Percentiles rank a stretch among this genome's conserved stretches.
phyloP scores from a whole-genome alignment of 2,797 vertebrate genomes.

The Pterois miles region DNA sequence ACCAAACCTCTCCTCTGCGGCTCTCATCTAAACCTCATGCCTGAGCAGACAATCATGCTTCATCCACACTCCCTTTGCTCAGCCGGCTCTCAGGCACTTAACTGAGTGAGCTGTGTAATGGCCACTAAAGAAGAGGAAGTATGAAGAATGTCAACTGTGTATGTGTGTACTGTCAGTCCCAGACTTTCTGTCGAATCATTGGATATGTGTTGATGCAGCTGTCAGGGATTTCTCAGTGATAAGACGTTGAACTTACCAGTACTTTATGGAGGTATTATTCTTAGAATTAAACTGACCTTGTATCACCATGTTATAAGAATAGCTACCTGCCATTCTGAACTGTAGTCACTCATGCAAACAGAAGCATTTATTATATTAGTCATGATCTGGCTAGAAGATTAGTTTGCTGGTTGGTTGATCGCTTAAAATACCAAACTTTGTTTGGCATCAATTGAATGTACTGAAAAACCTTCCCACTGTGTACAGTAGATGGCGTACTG shows the following conservation, averaged over 20 bases:
- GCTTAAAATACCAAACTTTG: constrained; percentile 41
- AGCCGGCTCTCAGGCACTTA: constrained; percentile 23
- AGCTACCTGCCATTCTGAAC: constrained; percentile 6
- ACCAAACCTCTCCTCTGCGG: constrained; percentile 62
- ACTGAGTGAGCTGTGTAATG: constrained; percentile 26
- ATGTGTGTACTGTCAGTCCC: not conserved
- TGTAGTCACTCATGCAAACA: constrained; percentile 18
- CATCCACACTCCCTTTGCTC: constrained; percentile 31
- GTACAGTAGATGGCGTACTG: constrained; percentile 46
- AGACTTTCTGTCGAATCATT: not conserved
- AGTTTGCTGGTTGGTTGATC: constrained; percentile 14
- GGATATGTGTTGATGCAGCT: constrained; percentile 13
- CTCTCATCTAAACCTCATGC: constrained; percentile 50
- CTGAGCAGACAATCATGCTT: constrained; percentile 68
- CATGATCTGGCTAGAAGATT: constrained; percentile 12
- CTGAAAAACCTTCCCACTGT: constrained; percentile 61
- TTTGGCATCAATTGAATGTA: constrained; percentile 71
- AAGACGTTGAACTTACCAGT: constrained; percentile 7
- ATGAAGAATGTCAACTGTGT: constrained; percentile 31
- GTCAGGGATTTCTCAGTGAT: constrained; percentile 8
- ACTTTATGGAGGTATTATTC: constrained; percentile 6
- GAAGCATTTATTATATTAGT: constrained; percentile 33
- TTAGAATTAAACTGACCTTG: constrained; percentile 13
- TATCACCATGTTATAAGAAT: constrained; percentile 5
- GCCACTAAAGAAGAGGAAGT: constrained; percentile 27